A percentile compares a stretch with the other conserved stretches of the same genome.
These are phyloP conservation scores for Diadegma fenestrale DNA, from an alignment of 2,888 invertebrate genomes.

Conservation along the genomic window DNA sequence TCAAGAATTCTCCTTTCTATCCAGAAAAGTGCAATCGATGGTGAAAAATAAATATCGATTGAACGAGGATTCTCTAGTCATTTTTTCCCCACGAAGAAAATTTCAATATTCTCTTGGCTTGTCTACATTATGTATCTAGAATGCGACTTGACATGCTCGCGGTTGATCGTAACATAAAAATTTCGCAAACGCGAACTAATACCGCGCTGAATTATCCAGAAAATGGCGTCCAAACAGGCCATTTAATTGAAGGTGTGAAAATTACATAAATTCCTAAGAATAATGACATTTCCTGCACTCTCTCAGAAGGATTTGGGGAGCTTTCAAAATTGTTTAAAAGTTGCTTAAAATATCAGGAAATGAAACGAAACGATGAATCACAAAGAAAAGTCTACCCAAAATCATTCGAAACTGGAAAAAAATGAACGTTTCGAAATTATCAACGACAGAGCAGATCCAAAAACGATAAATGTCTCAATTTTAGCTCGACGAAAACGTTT, in stretches of 20 bases:
- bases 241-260: background rate
- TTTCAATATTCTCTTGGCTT: background rate
- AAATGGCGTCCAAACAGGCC: background rate
- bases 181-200: background rate
- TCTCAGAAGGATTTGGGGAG: background rate
- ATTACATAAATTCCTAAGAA: background rate
- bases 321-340: background rate
- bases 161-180: background rate
- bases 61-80: background rate
- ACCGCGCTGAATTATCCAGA: background rate
- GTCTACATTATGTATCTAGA: background rate
- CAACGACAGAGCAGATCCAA: background rate
- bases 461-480: background rate
- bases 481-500: background rate
- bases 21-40: background rate
- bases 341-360: background rate
- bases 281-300: background rate
- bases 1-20: background rate
- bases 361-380: background rate
- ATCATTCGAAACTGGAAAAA: background rate
- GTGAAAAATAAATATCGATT: background rate
- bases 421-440: background rate
- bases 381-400: background rate
- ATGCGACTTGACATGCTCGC: slow-evolving; percentile 12
- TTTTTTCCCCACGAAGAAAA: background rate